Base-by-base conservation (phyloP, 2,888 invertebrate genomes). In the Calameuta filiformis region DNA sequence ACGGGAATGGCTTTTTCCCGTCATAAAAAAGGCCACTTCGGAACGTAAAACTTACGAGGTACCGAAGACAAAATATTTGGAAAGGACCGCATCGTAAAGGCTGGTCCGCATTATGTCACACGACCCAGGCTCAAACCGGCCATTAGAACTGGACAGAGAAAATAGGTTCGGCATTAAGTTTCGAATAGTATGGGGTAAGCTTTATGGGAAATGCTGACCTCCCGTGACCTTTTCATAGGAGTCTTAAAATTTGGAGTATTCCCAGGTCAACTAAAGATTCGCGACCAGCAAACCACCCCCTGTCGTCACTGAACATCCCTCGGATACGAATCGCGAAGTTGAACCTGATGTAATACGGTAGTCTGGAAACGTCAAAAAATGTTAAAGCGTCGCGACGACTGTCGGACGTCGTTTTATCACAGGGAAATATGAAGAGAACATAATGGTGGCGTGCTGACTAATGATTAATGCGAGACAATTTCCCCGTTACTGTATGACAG, bases 401-500 rank as follows among this genome's bases (percentile, higher is more conserved):
- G 56, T 56, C 56, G 23, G 23, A 6, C 23, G 56, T 56, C 56
- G 56, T 23, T 56, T 56, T 56, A 23, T 56, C 56, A 56, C 12
- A 1, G n/a, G 31, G 12, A 11, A 12, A 12, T 3, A 34, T 12
- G 71, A 23, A 71, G 56, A 35, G 73, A 80, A 81, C 68, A 78
- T 73, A 78, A 76, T 77, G 81, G 78, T 86, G 75, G 85, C 87
- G 85, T 87, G 87, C 81, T 82, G 83, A 83, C 82, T 78, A 81
- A 85, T 86, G 86, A 83, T 87, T 85, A 85, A 87, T 86, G 85
- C 83, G 81, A 75, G 73, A 33, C 73, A 68, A 35, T 35, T 71
- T 75, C 68, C 73, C 68, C 40, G 75, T 77, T 77, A 34, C 73
- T 71, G 69, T 77, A 30, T n/a, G 68, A 23, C 35, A 15, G 73